A percentile compares a stretch with the other conserved stretches of the same genome.
phyloP scores from a whole-genome alignment of 1,140 invertebrate genomes.

The Drosophila nikananu region DNA sequence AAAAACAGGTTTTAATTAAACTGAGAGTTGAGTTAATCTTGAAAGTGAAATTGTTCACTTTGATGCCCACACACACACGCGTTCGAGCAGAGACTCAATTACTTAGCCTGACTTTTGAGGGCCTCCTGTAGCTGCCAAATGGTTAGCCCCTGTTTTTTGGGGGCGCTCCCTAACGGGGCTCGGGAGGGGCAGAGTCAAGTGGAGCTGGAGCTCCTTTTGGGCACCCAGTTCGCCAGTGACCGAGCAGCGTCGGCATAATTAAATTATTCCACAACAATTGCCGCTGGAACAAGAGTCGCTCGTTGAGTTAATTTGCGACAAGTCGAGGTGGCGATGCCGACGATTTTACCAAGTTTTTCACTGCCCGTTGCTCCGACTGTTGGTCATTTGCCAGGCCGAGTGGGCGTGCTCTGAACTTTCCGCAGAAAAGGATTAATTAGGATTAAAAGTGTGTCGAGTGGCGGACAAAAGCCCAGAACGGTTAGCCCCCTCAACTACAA shows the following conservation, averaged over 20 bases:
- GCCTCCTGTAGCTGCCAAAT: constrained; percentile 10
- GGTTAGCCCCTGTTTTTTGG: constrained; percentile 4
- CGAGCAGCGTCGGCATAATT: constrained; percentile 56
- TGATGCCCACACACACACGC: constrained; percentile 17
- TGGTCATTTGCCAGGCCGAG: constrained; percentile 22
- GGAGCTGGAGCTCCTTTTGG: constrained; percentile 13
- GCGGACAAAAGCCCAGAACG: constrained; percentile 29
- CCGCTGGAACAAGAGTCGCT: constrained; percentile 59
- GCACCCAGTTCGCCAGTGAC: constrained; percentile 17
- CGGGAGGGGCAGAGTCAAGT: background rate
- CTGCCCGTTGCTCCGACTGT: constrained; percentile 32
- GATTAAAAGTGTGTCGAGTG: constrained; percentile 62
- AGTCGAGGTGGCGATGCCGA: constrained; percentile 56
- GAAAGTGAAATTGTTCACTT: constrained; percentile 26
- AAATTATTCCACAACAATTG: constrained; percentile 70
- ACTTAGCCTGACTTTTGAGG: constrained; percentile 33
- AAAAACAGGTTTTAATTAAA: constrained; percentile 37
- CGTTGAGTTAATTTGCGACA: constrained; percentile 80
- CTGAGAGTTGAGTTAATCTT: constrained; percentile 18
- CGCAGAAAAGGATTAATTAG: constrained; percentile 65
- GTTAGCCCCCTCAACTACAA: constrained; percentile 26
- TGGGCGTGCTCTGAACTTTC: constrained; percentile 33
- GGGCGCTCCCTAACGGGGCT: constrained; percentile 18
- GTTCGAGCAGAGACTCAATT: constrained; percentile 25
- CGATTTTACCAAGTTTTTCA: constrained; percentile 52